Conservation (phyloP, 1,140 invertebrate species). For the Ruditapes philippinarum region DNA sequence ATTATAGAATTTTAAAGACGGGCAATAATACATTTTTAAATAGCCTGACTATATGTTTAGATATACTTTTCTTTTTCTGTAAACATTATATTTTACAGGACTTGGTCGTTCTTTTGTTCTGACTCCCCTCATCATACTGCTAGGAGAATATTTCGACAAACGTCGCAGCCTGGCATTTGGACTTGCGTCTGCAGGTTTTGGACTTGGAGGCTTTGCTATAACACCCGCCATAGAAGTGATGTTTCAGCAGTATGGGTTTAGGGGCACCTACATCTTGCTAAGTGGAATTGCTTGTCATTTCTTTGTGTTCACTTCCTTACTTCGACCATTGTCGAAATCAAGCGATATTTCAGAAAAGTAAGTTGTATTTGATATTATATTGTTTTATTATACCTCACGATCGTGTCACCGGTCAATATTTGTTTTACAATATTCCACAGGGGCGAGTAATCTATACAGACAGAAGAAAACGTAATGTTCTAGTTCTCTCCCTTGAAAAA, state of each 20-base stretch:
- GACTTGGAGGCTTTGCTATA: slow-evolving; percentile 82
- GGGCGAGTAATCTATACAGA: too few species aligned
- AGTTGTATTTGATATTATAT: background rate
- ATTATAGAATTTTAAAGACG: too few species aligned
- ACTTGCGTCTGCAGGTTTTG: slow-evolving; percentile 82
- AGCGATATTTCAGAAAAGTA: background rate
- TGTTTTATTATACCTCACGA: too few species aligned
- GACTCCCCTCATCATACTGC: slow-evolving; percentile 78
- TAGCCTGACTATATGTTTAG: too few species aligned
- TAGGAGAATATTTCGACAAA: slow-evolving; percentile 81
- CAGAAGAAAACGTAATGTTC: too few species aligned
- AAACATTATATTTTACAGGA: too few species aligned
- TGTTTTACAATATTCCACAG: too few species aligned
- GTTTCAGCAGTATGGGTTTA: slow-evolving; percentile 69
- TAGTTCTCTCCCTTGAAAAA: too few species aligned
- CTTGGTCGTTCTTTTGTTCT: slow-evolving; percentile 80
- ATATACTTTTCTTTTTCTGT: too few species aligned
- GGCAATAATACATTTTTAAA: too few species aligned
- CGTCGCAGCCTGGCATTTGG: slow-evolving; percentile 79
- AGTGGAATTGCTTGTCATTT: slow-evolving; percentile 41
- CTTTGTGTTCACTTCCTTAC: slow-evolving; percentile 16
- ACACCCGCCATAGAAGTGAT: slow-evolving; percentile 78
- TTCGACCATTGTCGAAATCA: background rate
- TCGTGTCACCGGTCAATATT: too few species aligned
- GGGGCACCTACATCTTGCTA: slow-evolving; percentile 38